These are phyloP conservation scores for Gnathonemus longibarbis DNA, from an alignment of 2,113 vertebrate genomes.

Conservation along the genomic window DNA sequence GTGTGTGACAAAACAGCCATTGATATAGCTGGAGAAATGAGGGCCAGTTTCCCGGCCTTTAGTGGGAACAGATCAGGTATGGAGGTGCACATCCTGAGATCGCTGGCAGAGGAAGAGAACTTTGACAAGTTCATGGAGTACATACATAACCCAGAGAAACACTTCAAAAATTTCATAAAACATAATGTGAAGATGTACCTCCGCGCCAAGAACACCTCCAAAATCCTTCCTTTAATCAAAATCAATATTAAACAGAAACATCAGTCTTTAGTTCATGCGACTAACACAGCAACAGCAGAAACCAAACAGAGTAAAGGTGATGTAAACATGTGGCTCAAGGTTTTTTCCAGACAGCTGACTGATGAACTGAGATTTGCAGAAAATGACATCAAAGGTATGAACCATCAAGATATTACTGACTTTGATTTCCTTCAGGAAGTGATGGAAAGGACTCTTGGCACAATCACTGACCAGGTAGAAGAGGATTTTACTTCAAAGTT, in stretches of 20 bases:
- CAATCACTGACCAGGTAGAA: background rate
- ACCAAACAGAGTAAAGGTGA: background rate
- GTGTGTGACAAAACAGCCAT: conserved; percentile 40
- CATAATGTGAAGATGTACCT: background rate
- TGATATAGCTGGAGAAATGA: conserved; percentile 47
- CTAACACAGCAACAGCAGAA: conserved; percentile 7
- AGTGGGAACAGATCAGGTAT: conserved; percentile 51
- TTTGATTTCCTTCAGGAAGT: conserved; percentile 37
- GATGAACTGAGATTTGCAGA: background rate
- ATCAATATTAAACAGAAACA: conserved; percentile 18
- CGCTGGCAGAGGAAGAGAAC: conserved; percentile 55
- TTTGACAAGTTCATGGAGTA: conserved; percentile 55
- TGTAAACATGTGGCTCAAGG: conserved; percentile 23
- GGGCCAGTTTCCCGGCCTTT: conserved; percentile 43
- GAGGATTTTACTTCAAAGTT: background rate
- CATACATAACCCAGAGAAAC: conserved; percentile 8
- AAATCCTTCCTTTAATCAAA: conserved; percentile 16
- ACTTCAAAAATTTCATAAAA: conserved; percentile 47
- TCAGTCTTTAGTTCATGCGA: conserved; percentile 31
- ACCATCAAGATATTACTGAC: conserved; percentile 3
- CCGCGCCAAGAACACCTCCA: too few relatives aligned
- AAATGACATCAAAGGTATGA: background rate
- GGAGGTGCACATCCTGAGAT: conserved; percentile 58
- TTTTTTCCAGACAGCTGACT: conserved; percentile 25
- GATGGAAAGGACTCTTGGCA: background rate